Evolutionary conservation across 1,140 invertebrate species (phyloP), one percentile per base, ranked within the genome.

Genomic region (Papilio polytes): DNA sequence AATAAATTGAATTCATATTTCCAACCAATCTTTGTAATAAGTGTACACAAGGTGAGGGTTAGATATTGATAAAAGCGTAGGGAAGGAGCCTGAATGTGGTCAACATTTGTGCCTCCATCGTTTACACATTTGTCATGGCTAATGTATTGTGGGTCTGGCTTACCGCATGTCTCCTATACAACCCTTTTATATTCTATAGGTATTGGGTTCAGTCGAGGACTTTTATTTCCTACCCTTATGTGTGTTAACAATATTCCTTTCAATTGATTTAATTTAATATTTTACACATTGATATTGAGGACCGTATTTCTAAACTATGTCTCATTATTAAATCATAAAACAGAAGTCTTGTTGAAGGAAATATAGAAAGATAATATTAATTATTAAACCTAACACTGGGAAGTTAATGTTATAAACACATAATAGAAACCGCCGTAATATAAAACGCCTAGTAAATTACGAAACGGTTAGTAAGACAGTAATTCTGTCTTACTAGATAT

Each of bases 341-440:
- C 13, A 48, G 10, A 15, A 12, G 10, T 15, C 13, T 48, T 48
- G 13, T 48, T 48, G 10, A 48, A 48, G 46, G 12, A 48, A 48
- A 15, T 48, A 48, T 48, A 48, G 46, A 12, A 46, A 12, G 46
- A 48, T 48, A 13, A 10, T 48, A 94, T 48, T 13, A 48, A 48
- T 3, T 48, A 48, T 48, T 48, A 48, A 48, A 48, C 46, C 46
- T 48, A 48, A 48, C 46, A 48, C 53, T 7, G 18, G 53, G 53
- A 56, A 56, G 53, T 56, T 56, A n/a, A 56, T 56, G 53, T 56
- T 20, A 15, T 6, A 6, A 56, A 48, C 46, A 48, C 8, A 48
- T 48, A 12, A 48, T 13, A 48, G 15, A 48, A 48, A 48, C 46
- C 46, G 46, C 46, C 46, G 46, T 48, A 41, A 41, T 41, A 41